These are phyloP conservation scores for Zoanthus gigantus DNA, from an alignment of 92 coral and sea anemone genomes.

Conservation along the genomic window DNA sequence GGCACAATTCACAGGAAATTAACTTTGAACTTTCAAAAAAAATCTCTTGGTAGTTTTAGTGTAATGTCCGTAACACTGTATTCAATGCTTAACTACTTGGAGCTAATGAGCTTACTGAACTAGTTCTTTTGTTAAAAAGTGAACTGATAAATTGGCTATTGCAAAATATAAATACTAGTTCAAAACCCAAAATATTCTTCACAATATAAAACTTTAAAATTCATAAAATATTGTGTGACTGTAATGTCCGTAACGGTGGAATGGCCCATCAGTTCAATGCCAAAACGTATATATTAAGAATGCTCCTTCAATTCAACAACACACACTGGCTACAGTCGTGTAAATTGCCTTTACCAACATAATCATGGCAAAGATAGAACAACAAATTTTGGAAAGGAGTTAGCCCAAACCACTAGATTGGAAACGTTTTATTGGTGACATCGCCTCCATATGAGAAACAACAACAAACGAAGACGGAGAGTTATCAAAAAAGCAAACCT, in stretches of 20 bases:
- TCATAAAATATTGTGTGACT: no score
- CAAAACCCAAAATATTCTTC: not conserved
- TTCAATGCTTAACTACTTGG: constrained; percentile 1
- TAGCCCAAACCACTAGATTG: not conserved
- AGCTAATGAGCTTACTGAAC: constrained; percentile 3
- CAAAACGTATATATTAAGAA: no score
- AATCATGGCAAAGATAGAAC: not conserved
- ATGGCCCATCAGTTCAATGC: no score
- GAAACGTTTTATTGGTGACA: no score
- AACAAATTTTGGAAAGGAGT: not conserved
- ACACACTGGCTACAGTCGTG: no score
- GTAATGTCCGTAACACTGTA: constrained; percentile 1
- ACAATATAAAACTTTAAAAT: not conserved
- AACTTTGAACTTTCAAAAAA: not conserved
- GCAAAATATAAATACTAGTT: not conserved
- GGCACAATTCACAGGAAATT: constrained; percentile 31
- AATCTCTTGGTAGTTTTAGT: not conserved
- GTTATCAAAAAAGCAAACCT: no score
- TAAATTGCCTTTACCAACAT: not conserved
- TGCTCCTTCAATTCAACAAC: no score
- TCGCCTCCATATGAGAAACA: no score
- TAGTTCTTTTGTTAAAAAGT: constrained; percentile 9
- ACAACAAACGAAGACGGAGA: no score
- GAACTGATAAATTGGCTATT: not conserved
- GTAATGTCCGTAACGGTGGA: no score